A percentile compares a stretch with the other conserved stretches of the same genome.
These are phyloP conservation scores for Sebastes alutus DNA, from an alignment of 2,797 vertebrate genomes.

Conservation along the genomic window DNA sequence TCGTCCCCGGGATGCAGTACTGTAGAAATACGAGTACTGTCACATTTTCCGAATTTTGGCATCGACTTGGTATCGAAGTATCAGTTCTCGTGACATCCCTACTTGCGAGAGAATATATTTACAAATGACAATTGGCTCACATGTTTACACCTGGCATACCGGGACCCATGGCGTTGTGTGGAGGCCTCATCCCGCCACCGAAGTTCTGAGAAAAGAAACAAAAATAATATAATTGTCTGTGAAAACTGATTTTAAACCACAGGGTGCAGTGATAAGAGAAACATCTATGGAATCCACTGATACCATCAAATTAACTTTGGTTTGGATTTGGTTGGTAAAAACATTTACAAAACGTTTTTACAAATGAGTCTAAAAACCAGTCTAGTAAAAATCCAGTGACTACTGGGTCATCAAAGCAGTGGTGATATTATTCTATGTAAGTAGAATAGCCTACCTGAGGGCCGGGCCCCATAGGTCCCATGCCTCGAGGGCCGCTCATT, in stretches of 20 bases:
- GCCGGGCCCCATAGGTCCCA: conserved; percentile 97
- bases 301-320: too few species aligned
- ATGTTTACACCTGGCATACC: conserved; percentile 99
- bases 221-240: background rate
- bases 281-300: too few species aligned
- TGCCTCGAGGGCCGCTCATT: conserved; percentile 97
- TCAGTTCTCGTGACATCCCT: too few species aligned
- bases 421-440: background rate
- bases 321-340: too few species aligned
- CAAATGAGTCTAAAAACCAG: too few species aligned
- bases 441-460: conserved; percentile 87
- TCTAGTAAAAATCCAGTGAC: background rate
- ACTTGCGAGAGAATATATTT: background rate
- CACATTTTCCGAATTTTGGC: too few species aligned
- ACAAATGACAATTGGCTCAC: conserved; percentile 80
- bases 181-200: conserved; percentile 98
- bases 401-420: background rate
- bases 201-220: conserved; percentile 89
- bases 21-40: too few species aligned
- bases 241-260: background rate
- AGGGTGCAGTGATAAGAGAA: too few species aligned
- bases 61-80: too few species aligned
- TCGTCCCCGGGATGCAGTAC: too few species aligned
- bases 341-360: too few species aligned
- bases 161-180: conserved; percentile 97